Base-by-base conservation (phyloP, 2,797 vertebrate species). In the Enteromius mattozi region DNA sequence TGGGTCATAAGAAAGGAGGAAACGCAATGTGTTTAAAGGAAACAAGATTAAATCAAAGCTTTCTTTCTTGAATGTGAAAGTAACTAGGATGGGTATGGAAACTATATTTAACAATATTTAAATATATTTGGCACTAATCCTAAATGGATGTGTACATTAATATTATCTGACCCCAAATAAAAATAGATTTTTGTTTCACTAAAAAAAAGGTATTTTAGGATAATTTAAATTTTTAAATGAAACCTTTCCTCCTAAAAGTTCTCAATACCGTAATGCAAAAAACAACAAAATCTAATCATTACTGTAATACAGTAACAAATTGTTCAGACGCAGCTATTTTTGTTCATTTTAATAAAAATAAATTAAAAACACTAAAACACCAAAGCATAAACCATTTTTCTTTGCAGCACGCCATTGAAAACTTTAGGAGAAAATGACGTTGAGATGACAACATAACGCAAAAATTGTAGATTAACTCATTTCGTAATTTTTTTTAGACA, bases 41-140 rank as follows among this genome's bases (percentile, higher is more conserved):
- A 66, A 30, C 16, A 4, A 16, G 33, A 35, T 35, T 69, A 49
- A 54, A 40, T 37, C 13, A 6, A 37, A 24, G 27, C 4, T 54
- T 56, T 14, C 10, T 17, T 56, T 56, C 12, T 40, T 27, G 8
- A 42, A 19, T 21, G 35, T 70, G n/a, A n/a, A 71, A 72, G 61
- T 59, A 17, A 24, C 51, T 24, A 16, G 21, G 47, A 33, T 35
- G 47, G 17, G 21, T 37, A 35, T 35, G 19, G 30, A 54, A 59
- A 37, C 19, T 27, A 27, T 27, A 27, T 27, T 27, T 27, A 27
- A 76, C 21, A 59, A 24, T 27, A 14, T 61, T 77, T 49, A 16
- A 37, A 21, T 61, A 7, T 16, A 17, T 65, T 77, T 68, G 81
- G 72, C 72, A 68, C 72, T 76, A 63, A 68, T n/a, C 1, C 68